Conservation (phyloP, 2,113 vertebrate genomes). For the Glaucomys volans region DNA sequence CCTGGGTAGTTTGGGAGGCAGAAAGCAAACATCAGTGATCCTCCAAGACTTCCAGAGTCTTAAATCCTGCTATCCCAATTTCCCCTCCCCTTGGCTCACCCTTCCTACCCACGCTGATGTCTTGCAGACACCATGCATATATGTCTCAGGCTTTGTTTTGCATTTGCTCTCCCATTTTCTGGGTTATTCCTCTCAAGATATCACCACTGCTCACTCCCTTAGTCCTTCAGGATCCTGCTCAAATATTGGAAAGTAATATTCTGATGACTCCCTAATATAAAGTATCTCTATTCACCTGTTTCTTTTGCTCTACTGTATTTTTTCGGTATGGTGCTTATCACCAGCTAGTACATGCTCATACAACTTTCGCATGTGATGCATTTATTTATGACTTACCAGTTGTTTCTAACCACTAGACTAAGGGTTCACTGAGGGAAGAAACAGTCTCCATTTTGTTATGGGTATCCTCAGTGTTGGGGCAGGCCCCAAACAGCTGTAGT, state of each 20-base stretch:
- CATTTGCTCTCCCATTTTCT: background rate
- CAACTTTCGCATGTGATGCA: background rate
- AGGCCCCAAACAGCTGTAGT: no score
- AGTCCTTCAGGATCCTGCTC: background rate
- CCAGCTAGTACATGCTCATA: background rate
- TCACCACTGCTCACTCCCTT: background rate
- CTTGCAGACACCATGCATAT: background rate
- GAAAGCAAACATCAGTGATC: background rate
- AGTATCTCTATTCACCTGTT: background rate
- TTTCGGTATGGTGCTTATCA: background rate
- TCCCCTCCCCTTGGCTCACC: background rate
- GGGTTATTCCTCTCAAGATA: background rate
- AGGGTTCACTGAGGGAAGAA: background rate
- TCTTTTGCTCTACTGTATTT: background rate
- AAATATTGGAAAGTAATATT: background rate
- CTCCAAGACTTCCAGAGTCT: background rate
- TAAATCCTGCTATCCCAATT: accelerated
- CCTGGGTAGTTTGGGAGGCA: no score
- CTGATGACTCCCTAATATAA: background rate
- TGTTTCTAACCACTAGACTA: background rate
- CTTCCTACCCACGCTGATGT: background rate
- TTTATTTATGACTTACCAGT: background rate
- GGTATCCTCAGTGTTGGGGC: no score
- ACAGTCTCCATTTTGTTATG: background rate
- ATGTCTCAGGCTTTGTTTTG: background rate